phyloP scores from a whole-genome alignment of 2,113 vertebrate genomes.

The Lamprotornis superbus region DNA sequence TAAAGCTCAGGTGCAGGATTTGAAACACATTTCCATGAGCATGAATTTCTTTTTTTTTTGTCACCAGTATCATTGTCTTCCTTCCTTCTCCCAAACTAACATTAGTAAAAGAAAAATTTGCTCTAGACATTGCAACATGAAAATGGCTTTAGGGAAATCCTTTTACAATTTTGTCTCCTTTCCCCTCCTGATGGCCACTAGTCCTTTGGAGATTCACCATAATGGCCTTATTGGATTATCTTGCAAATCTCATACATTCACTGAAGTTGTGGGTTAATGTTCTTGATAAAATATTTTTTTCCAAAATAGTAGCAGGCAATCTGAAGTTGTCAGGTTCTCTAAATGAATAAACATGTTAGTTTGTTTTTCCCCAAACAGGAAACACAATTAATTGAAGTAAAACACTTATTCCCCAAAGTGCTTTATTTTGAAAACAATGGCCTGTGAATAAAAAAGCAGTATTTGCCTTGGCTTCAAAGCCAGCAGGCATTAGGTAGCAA shows the following conservation, averaged over 20 bases:
- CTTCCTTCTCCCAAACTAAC: background rate
- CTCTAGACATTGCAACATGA: background rate
- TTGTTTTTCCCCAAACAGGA: conserved; percentile 17
- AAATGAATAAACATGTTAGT: conserved; percentile 28
- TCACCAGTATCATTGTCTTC: background rate
- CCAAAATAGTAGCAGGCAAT: background rate
- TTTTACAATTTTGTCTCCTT: background rate
- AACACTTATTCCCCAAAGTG: conserved; percentile 11
- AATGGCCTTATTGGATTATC: background rate
- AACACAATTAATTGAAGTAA: conserved; percentile 41
- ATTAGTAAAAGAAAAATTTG: background rate
- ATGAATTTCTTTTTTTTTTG: background rate
- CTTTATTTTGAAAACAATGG: conserved; percentile 11
- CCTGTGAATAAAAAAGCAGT: background rate
- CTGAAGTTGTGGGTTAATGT: background rate
- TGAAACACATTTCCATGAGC: background rate
- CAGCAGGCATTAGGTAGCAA: background rate
- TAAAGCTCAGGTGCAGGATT: background rate
- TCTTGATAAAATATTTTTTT: background rate
- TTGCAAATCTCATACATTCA: background rate
- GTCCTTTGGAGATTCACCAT: background rate
- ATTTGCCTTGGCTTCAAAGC: background rate
- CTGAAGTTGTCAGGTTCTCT: conserved; percentile 12
- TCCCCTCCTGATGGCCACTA: background rate
- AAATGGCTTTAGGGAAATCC: conserved; percentile 7